A percentile compares a stretch with the other conserved stretches of the same genome.
These are phyloP conservation scores for Prinia subflava DNA, from an alignment of 2,113 vertebrate species.

Conservation along the genomic window DNA sequence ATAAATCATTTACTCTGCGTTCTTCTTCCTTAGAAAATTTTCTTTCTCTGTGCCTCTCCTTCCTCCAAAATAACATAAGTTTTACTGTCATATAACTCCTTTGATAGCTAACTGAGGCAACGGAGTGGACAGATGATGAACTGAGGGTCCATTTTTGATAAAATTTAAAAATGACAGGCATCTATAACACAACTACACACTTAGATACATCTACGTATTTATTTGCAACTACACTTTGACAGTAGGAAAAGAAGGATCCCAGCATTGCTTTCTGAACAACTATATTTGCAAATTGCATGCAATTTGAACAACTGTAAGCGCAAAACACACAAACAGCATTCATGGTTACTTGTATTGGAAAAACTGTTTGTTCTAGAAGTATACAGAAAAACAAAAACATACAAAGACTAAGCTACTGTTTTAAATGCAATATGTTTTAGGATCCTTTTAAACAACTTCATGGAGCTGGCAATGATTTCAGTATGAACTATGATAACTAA, in stretches of 20 bases:
- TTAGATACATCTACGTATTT: background rate
- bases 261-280: background rate
- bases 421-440: background rate
- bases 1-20: background rate
- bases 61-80: background rate
- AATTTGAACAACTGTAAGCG: background rate
- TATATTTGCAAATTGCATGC: background rate
- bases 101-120: background rate
- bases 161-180: background rate
- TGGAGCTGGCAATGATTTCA: background rate
- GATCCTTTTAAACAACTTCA: background rate
- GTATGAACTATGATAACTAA: rapidly evolving
- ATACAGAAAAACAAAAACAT: background rate
- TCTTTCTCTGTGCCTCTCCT: background rate
- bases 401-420: background rate
- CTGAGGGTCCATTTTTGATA: background rate
- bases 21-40: background rate
- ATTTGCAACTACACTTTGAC: background rate
- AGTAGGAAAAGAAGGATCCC: background rate
- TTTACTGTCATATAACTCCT: background rate
- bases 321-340: background rate
- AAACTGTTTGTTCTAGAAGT: background rate
- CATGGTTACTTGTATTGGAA: background rate
- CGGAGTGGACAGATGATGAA: background rate
- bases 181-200: background rate